A percentile compares a stretch with the other conserved stretches of the same genome.
Evolutionary conservation across 2,113 vertebrate species (phyloP).

Genomic region (Silurus asotus): DNA sequence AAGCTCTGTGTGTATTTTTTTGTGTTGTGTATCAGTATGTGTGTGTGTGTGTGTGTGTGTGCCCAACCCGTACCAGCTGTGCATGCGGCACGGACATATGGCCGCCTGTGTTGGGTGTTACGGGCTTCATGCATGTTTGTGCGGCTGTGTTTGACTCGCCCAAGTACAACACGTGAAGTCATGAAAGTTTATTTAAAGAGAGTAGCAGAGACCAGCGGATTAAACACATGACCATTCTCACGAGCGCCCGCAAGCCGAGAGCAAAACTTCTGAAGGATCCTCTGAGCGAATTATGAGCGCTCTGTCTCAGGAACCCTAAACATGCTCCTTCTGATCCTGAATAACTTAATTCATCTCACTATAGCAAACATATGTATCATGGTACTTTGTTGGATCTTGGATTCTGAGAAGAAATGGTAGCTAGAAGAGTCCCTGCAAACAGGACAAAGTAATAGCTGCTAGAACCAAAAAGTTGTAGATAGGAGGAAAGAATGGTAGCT

Average conservation of each 20-base stretch:
- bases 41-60: slow-evolving; percentile 13
- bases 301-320: neutral
- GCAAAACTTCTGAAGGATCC: neutral
- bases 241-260: neutral
- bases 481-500: too few species aligned
- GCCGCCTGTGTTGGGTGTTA: neutral
- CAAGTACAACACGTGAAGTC: neutral
- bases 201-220: slow-evolving; percentile 6
- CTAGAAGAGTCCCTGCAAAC: too few species aligned
- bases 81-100: neutral
- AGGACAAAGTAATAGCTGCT: too few species aligned
- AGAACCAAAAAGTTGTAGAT: too few species aligned
- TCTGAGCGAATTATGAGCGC: neutral
- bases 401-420: neutral
- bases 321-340: neutral
- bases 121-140: slow-evolving; percentile 1
- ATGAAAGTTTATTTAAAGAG: slow-evolving; percentile 3
- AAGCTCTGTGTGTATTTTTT: neutral
- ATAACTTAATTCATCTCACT: neutral
- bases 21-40: neutral
- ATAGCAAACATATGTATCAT: too few species aligned
- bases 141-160: neutral
- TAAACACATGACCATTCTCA: neutral
- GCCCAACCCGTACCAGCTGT: slow-evolving; percentile 15
- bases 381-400: neutral